Base-by-base conservation (phyloP, 1,140 invertebrate species). In the Planococcus citri region DNA sequence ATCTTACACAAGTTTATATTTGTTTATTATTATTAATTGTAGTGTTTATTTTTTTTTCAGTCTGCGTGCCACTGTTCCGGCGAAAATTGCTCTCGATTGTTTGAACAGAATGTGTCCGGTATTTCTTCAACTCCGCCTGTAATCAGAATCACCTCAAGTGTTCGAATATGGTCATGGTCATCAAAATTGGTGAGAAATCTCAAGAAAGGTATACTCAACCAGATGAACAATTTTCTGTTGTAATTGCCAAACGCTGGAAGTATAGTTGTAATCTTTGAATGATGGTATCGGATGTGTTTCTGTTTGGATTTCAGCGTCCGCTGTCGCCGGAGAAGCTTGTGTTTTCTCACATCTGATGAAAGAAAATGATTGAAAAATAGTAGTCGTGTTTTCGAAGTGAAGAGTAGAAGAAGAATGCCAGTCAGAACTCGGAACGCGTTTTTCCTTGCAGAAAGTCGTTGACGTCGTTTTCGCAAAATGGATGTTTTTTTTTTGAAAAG, bases 81-180 rank as follows among this genome's bases (percentile, higher is more conserved):
- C 60, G 60, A 27, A 64, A 64, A 64, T 64, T 64, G 60, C 60
- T 64, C 10, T 25, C 25, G 10, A 25, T 20, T 10, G 60, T 64
- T 64, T 64, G 60, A 22, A 64, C 60, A 25, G 60, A 64, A 25
- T 64, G 60, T 3, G 60, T 64, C 4, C 20, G 60, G 20, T 27
- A 64, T 64, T 64, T 64, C 25, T 64, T 64, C 25, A 24, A 64
- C 17, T 64, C 60, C 25, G 60, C 60, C 25, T 25, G 17, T 4
- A 24, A 25, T 20, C 57, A 25, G 22, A 17, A 64, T 17, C 9
- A 24, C 10, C 17, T 9, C 6, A 60, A 9, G 20, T 14, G 3
- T 24, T 64, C n/a, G n/a, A n/a, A n/a, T 64, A 27, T 10, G 3
- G 10, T 24, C 10, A 25, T 25, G 25, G 20, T 8, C 57, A 60